Percentiles rank a stretch among this genome's conserved stretches.
phyloP scores from a whole-genome alignment of 1,140 invertebrate species.

The Notospermus geniculatus region DNA sequence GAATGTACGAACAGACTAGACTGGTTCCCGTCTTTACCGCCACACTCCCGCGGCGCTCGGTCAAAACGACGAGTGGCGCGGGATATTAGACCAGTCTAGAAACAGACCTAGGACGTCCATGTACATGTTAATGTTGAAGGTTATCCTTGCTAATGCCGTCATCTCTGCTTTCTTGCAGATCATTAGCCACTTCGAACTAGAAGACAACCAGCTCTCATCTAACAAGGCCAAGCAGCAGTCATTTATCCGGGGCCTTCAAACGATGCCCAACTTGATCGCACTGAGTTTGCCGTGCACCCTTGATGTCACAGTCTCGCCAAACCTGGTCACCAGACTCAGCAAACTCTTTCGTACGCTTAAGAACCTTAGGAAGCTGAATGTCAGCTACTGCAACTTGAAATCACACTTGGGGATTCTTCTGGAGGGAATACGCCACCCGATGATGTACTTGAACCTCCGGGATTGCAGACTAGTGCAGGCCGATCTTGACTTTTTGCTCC shows the following conservation, averaged over 20 bases:
- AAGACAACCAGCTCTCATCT: slow-evolving; percentile 31
- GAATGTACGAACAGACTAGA: too few relatives aligned
- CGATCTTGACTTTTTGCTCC: slow-evolving; percentile 33
- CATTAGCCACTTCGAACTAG: slow-evolving; percentile 41
- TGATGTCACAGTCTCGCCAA: slow-evolving; percentile 26
- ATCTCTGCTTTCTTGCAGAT: slow-evolving; percentile 31
- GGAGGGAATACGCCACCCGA: slow-evolving; percentile 15
- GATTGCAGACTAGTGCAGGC: slow-evolving; percentile 38
- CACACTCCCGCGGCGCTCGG: too few relatives aligned
- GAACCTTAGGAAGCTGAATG: slow-evolving; percentile 32
- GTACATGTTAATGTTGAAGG: too few relatives aligned
- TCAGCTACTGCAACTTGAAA: slow-evolving; percentile 38
- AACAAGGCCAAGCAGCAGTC: slow-evolving; percentile 23
- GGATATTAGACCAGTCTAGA: too few relatives aligned
- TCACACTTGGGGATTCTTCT: slow-evolving; percentile 28
- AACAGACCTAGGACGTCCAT: too few relatives aligned
- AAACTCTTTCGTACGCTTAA: slow-evolving; percentile 24
- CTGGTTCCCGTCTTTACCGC: too few relatives aligned
- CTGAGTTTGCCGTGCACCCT: slow-evolving; percentile 43
- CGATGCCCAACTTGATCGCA: slow-evolving; percentile 30
- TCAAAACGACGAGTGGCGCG: too few relatives aligned
- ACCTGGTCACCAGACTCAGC: slow-evolving; percentile 26
- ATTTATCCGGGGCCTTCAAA: slow-evolving; percentile 31
- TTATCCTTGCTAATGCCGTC: too few relatives aligned
- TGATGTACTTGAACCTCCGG: slow-evolving; percentile 36